These are phyloP conservation scores for Mesorhabditis spiculigera DNA, from an alignment of 2,888 invertebrate species.

Conservation along the genomic window DNA sequence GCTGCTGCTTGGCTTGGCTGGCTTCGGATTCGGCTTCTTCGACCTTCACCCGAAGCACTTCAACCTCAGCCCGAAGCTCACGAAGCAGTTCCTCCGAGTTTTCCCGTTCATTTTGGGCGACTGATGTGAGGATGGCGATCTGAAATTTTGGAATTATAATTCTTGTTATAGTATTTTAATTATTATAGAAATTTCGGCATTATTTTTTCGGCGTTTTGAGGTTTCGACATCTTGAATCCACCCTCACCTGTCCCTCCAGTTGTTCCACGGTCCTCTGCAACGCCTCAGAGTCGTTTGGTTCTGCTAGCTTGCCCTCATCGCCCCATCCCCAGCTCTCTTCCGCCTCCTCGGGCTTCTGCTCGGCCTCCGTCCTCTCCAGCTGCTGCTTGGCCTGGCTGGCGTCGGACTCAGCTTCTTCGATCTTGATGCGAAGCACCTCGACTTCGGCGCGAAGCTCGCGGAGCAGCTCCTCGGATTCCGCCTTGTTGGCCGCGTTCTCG, in stretches of 20 bases:
- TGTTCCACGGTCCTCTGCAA: not conserved
- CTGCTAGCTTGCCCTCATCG: constrained; percentile 6
- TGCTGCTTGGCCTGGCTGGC: not conserved
- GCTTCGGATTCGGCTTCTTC: constrained; percentile 6
- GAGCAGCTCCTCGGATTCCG: not conserved
- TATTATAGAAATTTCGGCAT: too few relatives aligned
- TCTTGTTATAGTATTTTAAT: too few relatives aligned
- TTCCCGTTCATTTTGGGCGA: too few relatives aligned
- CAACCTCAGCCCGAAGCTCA: constrained; percentile 5
- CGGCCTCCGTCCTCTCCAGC: not conserved
- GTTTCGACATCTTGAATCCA: too few relatives aligned
- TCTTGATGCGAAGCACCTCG: constrained; percentile 8
- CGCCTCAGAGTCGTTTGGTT: not conserved
- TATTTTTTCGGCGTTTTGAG: too few relatives aligned
- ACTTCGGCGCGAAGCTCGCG: constrained; percentile 2
- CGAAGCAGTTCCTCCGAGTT: not conserved
- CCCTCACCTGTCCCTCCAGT: not conserved
- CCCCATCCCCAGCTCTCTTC: constrained; percentile 8
- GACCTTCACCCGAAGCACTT: constrained; percentile 8
- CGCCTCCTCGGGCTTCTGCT: not conserved
- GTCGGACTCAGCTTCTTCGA: constrained; percentile 6
- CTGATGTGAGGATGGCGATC: too few relatives aligned
- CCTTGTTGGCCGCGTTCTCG: not conserved
- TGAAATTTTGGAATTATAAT: too few relatives aligned
- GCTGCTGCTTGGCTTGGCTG: not conserved